Evolutionary conservation across 2,888 invertebrate species (phyloP).

Genomic region (Phortica okadai): DNA sequence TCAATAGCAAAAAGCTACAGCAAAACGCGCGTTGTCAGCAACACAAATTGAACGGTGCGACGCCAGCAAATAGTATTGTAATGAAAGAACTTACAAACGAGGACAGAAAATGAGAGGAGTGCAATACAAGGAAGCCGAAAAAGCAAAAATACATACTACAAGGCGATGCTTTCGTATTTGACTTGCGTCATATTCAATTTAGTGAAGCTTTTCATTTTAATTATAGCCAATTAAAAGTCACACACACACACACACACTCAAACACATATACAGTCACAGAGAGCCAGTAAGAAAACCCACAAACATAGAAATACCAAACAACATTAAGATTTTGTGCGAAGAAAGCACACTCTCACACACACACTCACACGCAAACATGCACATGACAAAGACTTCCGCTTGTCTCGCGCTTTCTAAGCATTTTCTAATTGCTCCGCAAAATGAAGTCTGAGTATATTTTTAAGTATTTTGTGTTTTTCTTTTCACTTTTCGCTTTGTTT

Average conservation of each 20-base stretch:
- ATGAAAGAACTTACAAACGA: not conserved
- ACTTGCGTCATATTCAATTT: constrained; percentile 63
- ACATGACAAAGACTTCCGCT: not conserved
- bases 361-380: constrained; percentile 1
- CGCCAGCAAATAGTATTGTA: not conserved
- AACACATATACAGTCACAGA: constrained; percentile 54
- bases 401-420: not conserved
- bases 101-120: not conserved
- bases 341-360: not conserved
- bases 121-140: not conserved
- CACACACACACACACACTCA: constrained; percentile 31
- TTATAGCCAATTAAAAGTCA: constrained; percentile 65
- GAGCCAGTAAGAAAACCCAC: constrained; percentile 9
- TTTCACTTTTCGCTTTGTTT: not conserved
- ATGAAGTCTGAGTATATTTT: not conserved
- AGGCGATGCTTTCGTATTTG: not conserved
- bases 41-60: not conserved
- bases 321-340: not conserved
- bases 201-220: constrained; percentile 67
- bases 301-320: not conserved
- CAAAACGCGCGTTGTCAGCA: constrained; percentile 21
- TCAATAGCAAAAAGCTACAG: constrained; percentile 6
- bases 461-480: constrained; percentile 16
- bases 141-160: not conserved
- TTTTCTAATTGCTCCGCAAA: constrained; percentile 13